These are phyloP conservation scores for Knipowitschia caucasica DNA, from an alignment of 2,797 vertebrate species.

Conservation along the genomic window DNA sequence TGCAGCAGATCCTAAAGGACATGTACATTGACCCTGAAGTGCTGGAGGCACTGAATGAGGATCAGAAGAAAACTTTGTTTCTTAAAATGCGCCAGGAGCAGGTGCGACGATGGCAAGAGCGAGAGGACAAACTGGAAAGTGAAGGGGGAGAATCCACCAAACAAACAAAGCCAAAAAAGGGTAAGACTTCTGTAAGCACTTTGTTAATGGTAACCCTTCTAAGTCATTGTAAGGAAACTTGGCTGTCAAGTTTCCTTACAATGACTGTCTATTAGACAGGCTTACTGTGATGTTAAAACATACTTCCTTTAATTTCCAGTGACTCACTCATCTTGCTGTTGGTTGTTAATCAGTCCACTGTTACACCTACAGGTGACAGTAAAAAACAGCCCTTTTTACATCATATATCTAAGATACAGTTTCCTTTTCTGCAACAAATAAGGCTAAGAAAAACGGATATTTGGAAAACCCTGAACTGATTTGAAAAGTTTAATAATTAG, in stretches of 20 bases:
- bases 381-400: slow-evolving; percentile 19
- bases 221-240: slow-evolving; percentile 18
- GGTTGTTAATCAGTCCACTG: slow-evolving; percentile 18
- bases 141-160: slow-evolving; percentile 37
- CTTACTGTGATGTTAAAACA: slow-evolving; percentile 7
- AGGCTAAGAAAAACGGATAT: slow-evolving; percentile 12
- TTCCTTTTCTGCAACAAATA: slow-evolving; percentile 27
- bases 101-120: slow-evolving; percentile 79
- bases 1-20: slow-evolving; percentile 78
- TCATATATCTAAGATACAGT: slow-evolving; percentile 27
- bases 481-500: too few relatives aligned
- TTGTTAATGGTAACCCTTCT: not conserved
- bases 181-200: slow-evolving; percentile 46
- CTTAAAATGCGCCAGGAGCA: slow-evolving; percentile 83
- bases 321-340: slow-evolving; percentile 28
- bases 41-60: slow-evolving; percentile 76
- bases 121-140: slow-evolving; percentile 68
- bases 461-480: slow-evolving; percentile 1
- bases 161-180: slow-evolving; percentile 62
- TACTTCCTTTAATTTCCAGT: slow-evolving; percentile 10
- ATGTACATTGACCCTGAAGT: slow-evolving; percentile 83
- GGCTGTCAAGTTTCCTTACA: not conserved
- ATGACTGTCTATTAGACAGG: not conserved
- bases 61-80: slow-evolving; percentile 81
- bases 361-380: slow-evolving; percentile 37